Percentiles rank a stretch among this genome's conserved stretches.
Conservation (phyloP, 2,797 vertebrate genomes). For the Channa striata region DNA sequence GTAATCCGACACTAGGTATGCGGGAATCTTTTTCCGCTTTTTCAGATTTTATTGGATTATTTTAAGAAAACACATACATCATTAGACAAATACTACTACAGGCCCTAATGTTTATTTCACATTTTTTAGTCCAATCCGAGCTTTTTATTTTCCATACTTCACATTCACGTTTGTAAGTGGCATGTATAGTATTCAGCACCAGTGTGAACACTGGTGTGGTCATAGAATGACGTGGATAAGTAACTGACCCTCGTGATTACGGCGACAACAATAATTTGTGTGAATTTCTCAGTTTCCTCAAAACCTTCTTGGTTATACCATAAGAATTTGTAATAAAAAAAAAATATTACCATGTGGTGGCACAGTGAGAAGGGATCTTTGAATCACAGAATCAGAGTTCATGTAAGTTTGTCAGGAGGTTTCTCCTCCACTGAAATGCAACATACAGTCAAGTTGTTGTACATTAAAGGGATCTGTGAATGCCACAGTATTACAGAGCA, state of each 20-base stretch:
- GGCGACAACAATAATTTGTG: no score
- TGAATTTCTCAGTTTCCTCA: neutral
- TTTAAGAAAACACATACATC: neutral
- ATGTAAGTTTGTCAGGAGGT: slow-evolving; percentile 14
- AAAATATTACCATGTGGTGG: slow-evolving; percentile 11
- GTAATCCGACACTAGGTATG: neutral
- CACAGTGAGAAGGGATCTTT: slow-evolving; percentile 14
- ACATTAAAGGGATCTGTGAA: slow-evolving; percentile 13
- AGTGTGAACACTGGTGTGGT: no score
- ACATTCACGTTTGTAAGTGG: no score
- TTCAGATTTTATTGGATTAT: no score
- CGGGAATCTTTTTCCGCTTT: neutral
- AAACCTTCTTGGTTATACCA: neutral
- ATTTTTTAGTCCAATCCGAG: no score
- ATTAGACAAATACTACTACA: no score
- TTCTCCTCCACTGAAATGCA: slow-evolving; percentile 6
- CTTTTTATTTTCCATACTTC: no score
- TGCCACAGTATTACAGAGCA: neutral
- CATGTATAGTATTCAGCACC: no score
- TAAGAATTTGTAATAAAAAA: no score
- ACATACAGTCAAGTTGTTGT: neutral
- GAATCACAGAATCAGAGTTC: slow-evolving; percentile 23
- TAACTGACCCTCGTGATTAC: no score
- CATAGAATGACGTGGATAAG: no score
- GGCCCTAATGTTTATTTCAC: no score